A percentile compares a stretch with the other conserved stretches of the same genome.
phyloP scores from a whole-genome alignment of 1,140 invertebrate genomes.

The honey bee (Apis mellifera) region DNA sequence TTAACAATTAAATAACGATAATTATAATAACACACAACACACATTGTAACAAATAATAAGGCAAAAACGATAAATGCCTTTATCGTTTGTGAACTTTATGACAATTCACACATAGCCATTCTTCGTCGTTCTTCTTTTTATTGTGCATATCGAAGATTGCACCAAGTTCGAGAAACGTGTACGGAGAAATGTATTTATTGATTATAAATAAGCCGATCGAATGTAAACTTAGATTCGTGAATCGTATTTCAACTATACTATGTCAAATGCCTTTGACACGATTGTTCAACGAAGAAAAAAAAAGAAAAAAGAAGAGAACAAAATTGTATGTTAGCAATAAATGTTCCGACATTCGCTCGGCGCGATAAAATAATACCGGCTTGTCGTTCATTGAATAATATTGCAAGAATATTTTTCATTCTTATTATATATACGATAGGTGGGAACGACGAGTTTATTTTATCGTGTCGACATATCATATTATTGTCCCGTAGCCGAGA shows the following conservation, averaged over 20 bases:
- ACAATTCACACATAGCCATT: conserved; percentile 22
- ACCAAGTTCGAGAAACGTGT: conserved; percentile 7
- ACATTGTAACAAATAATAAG: conserved; percentile 24
- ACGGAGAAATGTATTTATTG: conserved; percentile 41
- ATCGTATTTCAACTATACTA: neutral
- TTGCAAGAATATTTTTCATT: conserved; percentile 53
- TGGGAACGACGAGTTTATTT: conserved; percentile 35
- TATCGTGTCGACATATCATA: conserved; percentile 28
- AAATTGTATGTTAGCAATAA: conserved; percentile 44
- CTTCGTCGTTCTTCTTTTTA: conserved; percentile 36
- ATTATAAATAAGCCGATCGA: conserved; percentile 27
- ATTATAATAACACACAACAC: conserved; percentile 37
- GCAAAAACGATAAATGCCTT: neutral
- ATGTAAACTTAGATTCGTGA: conserved; percentile 21
- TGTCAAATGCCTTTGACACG: conserved; percentile 29
- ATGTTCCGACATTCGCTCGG: conserved; percentile 3
- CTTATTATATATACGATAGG: conserved; percentile 31
- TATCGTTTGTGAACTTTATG: conserved; percentile 6
- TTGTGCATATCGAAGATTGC: conserved; percentile 24
- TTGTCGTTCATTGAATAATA: conserved; percentile 11
- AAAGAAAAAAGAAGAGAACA: neutral
- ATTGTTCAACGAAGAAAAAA: conserved; percentile 26
- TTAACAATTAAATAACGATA: conserved; percentile 47
- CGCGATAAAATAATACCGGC: conserved; percentile 35
- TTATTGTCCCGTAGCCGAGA: conserved; percentile 24